Percentiles rank a stretch among this genome's conserved stretches.
phyloP scores from a whole-genome alignment of 2,888 invertebrate genomes.

The Tetrapedia diversipes region DNA sequence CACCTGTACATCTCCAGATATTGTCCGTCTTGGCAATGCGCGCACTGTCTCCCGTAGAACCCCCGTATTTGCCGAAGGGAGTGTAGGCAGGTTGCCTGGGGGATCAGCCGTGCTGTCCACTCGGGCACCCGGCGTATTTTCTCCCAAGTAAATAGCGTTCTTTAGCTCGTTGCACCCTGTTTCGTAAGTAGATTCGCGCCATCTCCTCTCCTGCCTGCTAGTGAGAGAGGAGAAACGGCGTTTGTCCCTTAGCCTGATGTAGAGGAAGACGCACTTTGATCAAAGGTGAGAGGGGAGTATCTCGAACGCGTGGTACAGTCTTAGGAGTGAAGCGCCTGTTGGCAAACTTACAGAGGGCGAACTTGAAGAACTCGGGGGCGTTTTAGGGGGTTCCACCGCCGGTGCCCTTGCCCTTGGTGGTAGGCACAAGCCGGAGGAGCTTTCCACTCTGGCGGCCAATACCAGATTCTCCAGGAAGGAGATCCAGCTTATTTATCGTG shows the following conservation, averaged over 20 bases:
- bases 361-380: conserved; percentile 86
- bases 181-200: conserved; percentile 62
- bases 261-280: conserved; percentile 44
- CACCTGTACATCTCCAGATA: conserved; percentile 56
- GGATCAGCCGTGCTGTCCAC: conserved; percentile 27
- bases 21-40: conserved; percentile 40
- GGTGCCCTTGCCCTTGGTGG: conserved; percentile 84
- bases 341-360: conserved; percentile 88
- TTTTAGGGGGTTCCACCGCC: conserved; percentile 80
- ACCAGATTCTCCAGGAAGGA: conserved; percentile 93
- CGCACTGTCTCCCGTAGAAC: conserved; percentile 58
- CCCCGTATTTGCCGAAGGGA: conserved; percentile 22
- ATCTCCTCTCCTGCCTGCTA: conserved; percentile 56
- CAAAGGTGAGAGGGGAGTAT: conserved; percentile 69
- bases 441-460: conserved; percentile 89
- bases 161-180: conserved; percentile 59
- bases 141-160: conserved; percentile 34
- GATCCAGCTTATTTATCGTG: conserved; percentile 94
- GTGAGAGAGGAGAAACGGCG: conserved; percentile 33
- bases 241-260: conserved; percentile 46
- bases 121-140: conserved; percentile 41
- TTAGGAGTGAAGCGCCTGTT: conserved; percentile 67
- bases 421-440: conserved; percentile 91
- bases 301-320: conserved; percentile 78
- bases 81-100: conserved; percentile 44